These are phyloP conservation scores for Helicolenus hilgendorfi DNA, from an alignment of 2,797 vertebrate species.

Conservation along the genomic window DNA sequence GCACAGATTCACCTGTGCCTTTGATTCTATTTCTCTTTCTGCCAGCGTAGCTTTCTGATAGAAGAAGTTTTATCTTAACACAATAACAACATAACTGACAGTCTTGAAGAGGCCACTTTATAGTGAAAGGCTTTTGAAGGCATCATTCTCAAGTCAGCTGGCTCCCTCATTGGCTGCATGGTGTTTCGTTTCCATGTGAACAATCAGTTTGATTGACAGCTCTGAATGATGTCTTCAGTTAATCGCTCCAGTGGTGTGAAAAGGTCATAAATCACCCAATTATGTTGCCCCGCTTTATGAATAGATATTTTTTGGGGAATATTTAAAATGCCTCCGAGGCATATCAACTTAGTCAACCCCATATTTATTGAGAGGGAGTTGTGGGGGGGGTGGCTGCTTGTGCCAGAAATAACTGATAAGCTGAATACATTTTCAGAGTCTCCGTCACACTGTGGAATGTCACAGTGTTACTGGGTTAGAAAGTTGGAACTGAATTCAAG, in stretches of 20 bases:
- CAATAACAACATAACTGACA: constrained; percentile 45
- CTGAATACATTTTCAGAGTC: constrained; percentile 75
- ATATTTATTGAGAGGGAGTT: constrained; percentile 81
- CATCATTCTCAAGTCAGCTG: constrained; percentile 64
- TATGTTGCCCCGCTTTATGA: constrained; percentile 82
- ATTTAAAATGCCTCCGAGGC: constrained; percentile 84
- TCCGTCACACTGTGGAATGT: constrained; percentile 69
- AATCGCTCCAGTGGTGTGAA: constrained; percentile 89
- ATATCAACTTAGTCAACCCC: constrained; percentile 83
- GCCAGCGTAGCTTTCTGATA: constrained; percentile 7
- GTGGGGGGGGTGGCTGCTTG: constrained; percentile 51
- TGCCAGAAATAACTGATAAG: constrained; percentile 85
- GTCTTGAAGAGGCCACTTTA: constrained; percentile 66
- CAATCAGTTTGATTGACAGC: constrained; percentile 89
- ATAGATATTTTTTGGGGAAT: constrained; percentile 84
- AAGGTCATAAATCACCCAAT: constrained; percentile 90
- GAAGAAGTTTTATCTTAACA: constrained; percentile 43
- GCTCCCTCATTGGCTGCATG: constrained; percentile 62
- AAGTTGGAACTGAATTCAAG: constrained; percentile 72
- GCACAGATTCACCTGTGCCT: constrained; percentile 25
- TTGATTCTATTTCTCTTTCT: not conserved
- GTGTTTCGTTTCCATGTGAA: constrained; percentile 85
- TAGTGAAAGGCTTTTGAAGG: constrained; percentile 60
- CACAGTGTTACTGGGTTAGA: constrained; percentile 50
- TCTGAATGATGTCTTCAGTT: constrained; percentile 88